These are phyloP conservation scores for Hestina assimilis DNA, from an alignment of 1,140 invertebrate genomes.

Conservation along the genomic window DNA sequence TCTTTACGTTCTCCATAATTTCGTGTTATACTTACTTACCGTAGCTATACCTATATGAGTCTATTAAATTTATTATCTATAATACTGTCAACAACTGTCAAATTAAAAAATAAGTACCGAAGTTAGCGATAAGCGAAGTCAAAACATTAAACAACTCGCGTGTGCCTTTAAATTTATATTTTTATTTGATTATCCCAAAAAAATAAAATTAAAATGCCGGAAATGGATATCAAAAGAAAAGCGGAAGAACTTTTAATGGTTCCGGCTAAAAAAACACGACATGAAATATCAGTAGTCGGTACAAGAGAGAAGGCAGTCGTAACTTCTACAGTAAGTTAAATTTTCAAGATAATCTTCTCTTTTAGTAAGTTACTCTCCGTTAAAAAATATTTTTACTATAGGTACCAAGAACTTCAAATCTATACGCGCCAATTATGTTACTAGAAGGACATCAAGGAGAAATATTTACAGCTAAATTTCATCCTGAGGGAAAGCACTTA, in stretches of 20 bases:
- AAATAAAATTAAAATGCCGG: conserved; percentile 50
- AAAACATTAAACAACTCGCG: conserved; percentile 17
- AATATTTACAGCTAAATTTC: conserved; percentile 95
- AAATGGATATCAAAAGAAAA: conserved; percentile 82
- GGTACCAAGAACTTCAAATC: conserved; percentile 90
- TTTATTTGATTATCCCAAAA: conserved; percentile 2
- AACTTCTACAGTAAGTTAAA: conserved; percentile 74
- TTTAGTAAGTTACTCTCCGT: background rate
- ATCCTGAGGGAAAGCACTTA: conserved; percentile 96
- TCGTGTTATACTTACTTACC: no score
- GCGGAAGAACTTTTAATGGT: conserved; percentile 85
- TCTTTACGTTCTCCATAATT: no score
- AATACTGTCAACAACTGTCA: background rate
- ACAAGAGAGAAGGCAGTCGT: conserved; percentile 84
- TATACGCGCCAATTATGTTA: conserved; percentile 97
- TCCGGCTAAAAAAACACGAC: conserved; percentile 84
- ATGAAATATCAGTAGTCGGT: conserved; percentile 83
- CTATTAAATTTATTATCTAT: background rate
- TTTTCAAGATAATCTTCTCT: background rate
- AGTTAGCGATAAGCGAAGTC: no score
- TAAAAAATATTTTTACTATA: conserved; percentile 21
- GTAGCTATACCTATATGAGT: no score
- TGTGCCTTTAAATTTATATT: background rate
- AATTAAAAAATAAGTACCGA: conserved; percentile 2
- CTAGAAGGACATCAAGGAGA: conserved; percentile 98